These are phyloP conservation scores for Drosophila koepferae DNA, from an alignment of 2,888 invertebrate genomes.

Conservation along the genomic window DNA sequence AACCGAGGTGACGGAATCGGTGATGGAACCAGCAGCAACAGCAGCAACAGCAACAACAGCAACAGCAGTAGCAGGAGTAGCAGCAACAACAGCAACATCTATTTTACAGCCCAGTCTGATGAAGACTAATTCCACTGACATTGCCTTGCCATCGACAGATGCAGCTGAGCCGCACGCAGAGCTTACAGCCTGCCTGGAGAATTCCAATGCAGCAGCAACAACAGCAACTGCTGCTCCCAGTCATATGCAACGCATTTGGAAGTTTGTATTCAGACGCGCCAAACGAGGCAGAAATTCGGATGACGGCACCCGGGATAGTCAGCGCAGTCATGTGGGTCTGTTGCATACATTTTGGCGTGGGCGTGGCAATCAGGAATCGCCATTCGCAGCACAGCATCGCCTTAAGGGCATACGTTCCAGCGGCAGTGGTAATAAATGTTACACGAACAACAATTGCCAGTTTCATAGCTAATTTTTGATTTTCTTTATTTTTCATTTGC, in stretches of 20 bases:
- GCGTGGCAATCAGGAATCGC: slow-evolving; percentile 57
- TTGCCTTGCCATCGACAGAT: slow-evolving; percentile 64
- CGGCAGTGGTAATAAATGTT: slow-evolving; percentile 82
- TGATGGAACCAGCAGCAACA: slow-evolving; percentile 27
- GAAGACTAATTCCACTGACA: slow-evolving; percentile 47
- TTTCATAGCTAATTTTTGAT: slow-evolving; percentile 37
- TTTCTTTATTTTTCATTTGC: slow-evolving; percentile 45
- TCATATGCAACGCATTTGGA: slow-evolving; percentile 62
- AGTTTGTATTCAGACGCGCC: slow-evolving; percentile 74
- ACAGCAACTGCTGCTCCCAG: slow-evolving; percentile 26
- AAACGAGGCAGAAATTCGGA: slow-evolving; percentile 37
- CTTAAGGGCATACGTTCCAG: slow-evolving; percentile 84
- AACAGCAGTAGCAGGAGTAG: slow-evolving; percentile 12
- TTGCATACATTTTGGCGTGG: slow-evolving; percentile 79
- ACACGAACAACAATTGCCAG: not conserved
- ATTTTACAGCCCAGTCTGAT: slow-evolving; percentile 11
- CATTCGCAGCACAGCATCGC: slow-evolving; percentile 81
- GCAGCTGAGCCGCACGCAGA: slow-evolving; percentile 29
- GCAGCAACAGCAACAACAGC: slow-evolving; percentile 15
- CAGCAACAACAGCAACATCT: slow-evolving; percentile 9
- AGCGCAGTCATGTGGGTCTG: slow-evolving; percentile 83
- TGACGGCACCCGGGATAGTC: slow-evolving; percentile 82
- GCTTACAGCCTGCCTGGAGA: slow-evolving; percentile 34
- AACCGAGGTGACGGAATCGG: slow-evolving; percentile 60
- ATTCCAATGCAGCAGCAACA: slow-evolving; percentile 21